Evolutionary conservation across 1,140 invertebrate genomes (phyloP).

Genomic region (Plectrocnemia conspersa): DNA sequence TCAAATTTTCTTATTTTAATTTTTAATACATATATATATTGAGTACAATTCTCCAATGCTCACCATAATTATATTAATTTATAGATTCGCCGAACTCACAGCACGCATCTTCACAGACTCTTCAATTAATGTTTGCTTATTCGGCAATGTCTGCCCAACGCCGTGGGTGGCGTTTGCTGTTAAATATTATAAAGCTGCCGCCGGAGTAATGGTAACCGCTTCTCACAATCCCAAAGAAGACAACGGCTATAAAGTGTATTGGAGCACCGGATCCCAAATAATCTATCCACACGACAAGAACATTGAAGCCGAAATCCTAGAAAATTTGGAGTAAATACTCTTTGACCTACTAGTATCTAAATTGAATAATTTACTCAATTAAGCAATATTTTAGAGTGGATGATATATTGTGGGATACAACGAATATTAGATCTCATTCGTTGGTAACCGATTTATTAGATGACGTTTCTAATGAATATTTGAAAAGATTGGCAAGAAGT

Average conservation of each 20-base stretch:
- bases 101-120: conserved; percentile 75
- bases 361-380: conserved; percentile 14
- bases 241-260: conserved; percentile 99
- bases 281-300: conserved; percentile 85
- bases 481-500: conserved; percentile 53
- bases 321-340: conserved; percentile 60
- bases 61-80: conserved; percentile 3
- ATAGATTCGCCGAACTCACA: conserved; percentile 87
- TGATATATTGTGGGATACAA: conserved; percentile 44
- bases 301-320: conserved; percentile 76
- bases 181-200: conserved; percentile 61
- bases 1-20: too few species aligned
- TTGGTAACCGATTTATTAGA: conserved; percentile 55
- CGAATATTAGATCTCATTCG: conserved; percentile 43
- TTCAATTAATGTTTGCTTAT: conserved; percentile 80
- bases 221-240: conserved; percentile 99
- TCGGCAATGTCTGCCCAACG: conserved; percentile 78
- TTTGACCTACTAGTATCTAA: conserved; percentile 1
- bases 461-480: conserved; percentile 64
- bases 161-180: conserved; percentile 89
- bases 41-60: too few species aligned
- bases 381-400: conserved; percentile 40
- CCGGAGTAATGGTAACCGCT: conserved; percentile 94
- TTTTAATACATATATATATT: too few species aligned
- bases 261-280: conserved; percentile 94